These are phyloP conservation scores for Vimba vimba DNA, from an alignment of 2,113 vertebrate species.

Conservation along the genomic window DNA sequence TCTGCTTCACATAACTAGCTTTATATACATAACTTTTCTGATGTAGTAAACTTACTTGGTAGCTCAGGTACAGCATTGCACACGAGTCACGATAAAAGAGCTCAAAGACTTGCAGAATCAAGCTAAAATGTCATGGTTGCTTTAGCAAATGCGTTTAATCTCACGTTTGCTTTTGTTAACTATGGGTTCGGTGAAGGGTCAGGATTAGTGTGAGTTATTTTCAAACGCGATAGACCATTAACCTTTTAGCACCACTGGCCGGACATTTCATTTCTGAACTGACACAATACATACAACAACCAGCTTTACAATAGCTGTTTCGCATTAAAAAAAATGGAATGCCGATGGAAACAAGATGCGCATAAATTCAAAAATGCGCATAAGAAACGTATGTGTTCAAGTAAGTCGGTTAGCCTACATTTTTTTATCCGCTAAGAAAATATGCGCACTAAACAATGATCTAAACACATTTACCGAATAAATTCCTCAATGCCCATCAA, in stretches of 20 bases:
- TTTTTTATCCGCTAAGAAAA: too few relatives aligned
- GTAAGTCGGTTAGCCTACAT: too few relatives aligned
- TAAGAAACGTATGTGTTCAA: too few relatives aligned
- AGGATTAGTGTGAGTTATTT: not conserved
- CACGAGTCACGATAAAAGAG: not conserved
- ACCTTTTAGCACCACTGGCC: not conserved
- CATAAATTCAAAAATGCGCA: too few relatives aligned
- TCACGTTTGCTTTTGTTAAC: not conserved
- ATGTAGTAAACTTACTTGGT: not conserved
- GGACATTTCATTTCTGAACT: not conserved
- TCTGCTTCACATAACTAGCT: not conserved
- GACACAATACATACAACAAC: too few relatives aligned
- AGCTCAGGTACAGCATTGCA: not conserved
- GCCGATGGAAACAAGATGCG: too few relatives aligned
- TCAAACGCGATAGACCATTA: not conserved
- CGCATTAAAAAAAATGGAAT: too few relatives aligned
- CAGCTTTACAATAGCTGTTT: too few relatives aligned
- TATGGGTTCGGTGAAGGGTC: not conserved
- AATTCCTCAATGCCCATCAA: too few relatives aligned
- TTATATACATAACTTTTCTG: not conserved
- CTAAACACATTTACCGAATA: too few relatives aligned
- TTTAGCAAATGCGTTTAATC: too few relatives aligned
- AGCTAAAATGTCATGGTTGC: not conserved
- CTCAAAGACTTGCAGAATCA: not conserved
- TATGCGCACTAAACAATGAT: too few relatives aligned